These are phyloP conservation scores for Mystacides longicornis DNA, from an alignment of 2,888 invertebrate species.

Conservation along the genomic window DNA sequence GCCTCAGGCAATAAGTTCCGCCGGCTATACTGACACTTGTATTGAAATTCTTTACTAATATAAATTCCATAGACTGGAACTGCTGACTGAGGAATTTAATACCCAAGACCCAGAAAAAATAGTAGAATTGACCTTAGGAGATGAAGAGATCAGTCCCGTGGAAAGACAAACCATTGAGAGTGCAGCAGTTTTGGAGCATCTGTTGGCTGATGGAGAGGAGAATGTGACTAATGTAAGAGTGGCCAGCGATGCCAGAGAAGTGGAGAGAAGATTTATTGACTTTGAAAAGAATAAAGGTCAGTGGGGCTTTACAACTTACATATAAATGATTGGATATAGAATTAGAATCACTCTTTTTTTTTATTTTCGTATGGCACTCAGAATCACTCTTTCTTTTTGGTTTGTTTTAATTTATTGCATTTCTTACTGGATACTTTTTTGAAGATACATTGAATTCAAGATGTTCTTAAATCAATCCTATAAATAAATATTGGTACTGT, in stretches of 20 bases:
- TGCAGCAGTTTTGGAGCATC: slow-evolving; percentile 54
- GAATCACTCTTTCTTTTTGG: too few species aligned
- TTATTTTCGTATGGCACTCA: too few species aligned
- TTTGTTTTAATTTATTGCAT: too few species aligned
- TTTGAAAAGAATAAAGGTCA: slow-evolving; percentile 41
- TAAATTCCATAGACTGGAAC: not conserved
- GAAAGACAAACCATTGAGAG: slow-evolving; percentile 59
- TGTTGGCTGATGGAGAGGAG: slow-evolving; percentile 61
- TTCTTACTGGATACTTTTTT: too few species aligned
- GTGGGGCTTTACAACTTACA: not conserved
- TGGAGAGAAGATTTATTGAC: slow-evolving; percentile 50
- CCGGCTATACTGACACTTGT: too few species aligned
- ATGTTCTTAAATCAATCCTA: too few species aligned
- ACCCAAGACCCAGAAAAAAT: not conserved
- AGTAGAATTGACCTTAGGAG: slow-evolving; percentile 28
- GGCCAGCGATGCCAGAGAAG: slow-evolving; percentile 68
- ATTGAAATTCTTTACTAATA: too few species aligned
- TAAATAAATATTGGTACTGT: too few species aligned
- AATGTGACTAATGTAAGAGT: slow-evolving; percentile 69
- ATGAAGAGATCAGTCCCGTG: slow-evolving; percentile 49
- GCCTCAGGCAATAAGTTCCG: too few species aligned
- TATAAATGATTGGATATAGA: not conserved
- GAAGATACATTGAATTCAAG: too few species aligned
- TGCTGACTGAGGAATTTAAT: not conserved
- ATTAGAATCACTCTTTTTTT: too few species aligned